Evolutionary conservation across 2,888 invertebrate genomes (phyloP).

Genomic region (Augiades crinisus): DNA sequence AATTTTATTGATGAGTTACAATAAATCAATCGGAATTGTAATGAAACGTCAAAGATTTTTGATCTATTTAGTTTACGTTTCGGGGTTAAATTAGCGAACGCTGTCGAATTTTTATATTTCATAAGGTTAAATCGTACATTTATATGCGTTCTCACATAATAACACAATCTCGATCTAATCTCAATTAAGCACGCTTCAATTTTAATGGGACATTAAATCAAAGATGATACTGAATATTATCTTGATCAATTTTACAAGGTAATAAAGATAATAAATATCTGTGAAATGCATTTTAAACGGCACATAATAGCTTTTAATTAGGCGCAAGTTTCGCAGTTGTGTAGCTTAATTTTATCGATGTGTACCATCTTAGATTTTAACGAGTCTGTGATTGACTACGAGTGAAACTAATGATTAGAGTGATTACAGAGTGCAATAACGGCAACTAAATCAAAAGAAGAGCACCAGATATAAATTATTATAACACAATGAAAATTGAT

Average conservation of each 20-base stretch:
- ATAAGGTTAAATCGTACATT: slow-evolving; percentile 34
- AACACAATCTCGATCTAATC: neutral
- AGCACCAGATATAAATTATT: too few relatives aligned
- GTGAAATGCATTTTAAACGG: neutral
- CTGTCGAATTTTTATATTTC: slow-evolving; percentile 31
- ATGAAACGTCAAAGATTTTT: slow-evolving; percentile 31
- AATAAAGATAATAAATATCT: neutral
- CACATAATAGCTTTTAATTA: too few relatives aligned
- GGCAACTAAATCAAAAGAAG: too few relatives aligned
- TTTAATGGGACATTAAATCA: slow-evolving; percentile 3
- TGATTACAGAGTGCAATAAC: too few relatives aligned
- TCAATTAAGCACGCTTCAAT: slow-evolving; percentile 3
- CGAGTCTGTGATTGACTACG: too few relatives aligned
- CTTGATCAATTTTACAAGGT: neutral
- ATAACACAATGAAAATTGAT: too few relatives aligned
- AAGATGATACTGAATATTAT: neutral
- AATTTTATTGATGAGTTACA: slow-evolving; percentile 14
- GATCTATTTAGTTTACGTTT: slow-evolving; percentile 27
- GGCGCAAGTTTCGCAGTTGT: too few relatives aligned
- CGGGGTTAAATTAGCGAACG: slow-evolving; percentile 29
- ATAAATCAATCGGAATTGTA: slow-evolving; percentile 29
- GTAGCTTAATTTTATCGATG: too few relatives aligned
- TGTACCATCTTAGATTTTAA: too few relatives aligned
- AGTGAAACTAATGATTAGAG: too few relatives aligned
- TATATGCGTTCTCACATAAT: slow-evolving; percentile 5